Base-by-base conservation (phyloP, 2,113 vertebrate genomes). In the Turnix velox region DNA sequence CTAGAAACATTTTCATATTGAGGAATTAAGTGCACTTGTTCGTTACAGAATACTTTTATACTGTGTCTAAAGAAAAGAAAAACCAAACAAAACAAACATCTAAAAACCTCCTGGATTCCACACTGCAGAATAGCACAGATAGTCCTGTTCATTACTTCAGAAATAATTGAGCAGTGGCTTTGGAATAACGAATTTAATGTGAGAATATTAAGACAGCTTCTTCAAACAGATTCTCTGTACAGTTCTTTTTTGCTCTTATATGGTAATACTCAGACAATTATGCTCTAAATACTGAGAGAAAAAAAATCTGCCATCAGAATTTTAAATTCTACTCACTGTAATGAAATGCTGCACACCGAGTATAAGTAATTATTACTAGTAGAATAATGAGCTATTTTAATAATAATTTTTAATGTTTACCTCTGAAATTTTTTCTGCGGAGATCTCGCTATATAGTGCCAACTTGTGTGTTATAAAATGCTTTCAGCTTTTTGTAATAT, bases 191-290 rank as follows among this genome's bases (percentile, higher is more conserved):
- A 33, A 48, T 89, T 87, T 68, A 84, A 73, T 85, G 39, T 82
- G 65, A 37, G 87, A 92, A 54, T 83, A 20, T 68, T 88, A 68
- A 91, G 74, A 79, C 61, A 63, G 15, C n/a, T 85, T 10, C 40
- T 94, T 91, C 74, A 85, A 45, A 75, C 62, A 69, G 84, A 79
- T 82, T 79, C 27, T 84, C 49, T 62, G 13, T 67, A 18, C 43
- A 40, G 23, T 84, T 14, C 66, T 20, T 42, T 82, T 68, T 89
- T 94, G 81, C 62, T 95, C 84, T 92, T 92, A 68, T n/a, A 82
- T 91, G 89, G 81, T 89, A 91, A 75, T 87, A 72, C 45, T 42
- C 35, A 71, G 55, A 80, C 58, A 72, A 18, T 39, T 27, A 58
- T 81, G 74, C 28, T 84, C 12, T 68, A 16, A 92, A 88, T 82